phyloP scores from a whole-genome alignment of 1,140 invertebrate genomes.

The Drosophila saltans region DNA sequence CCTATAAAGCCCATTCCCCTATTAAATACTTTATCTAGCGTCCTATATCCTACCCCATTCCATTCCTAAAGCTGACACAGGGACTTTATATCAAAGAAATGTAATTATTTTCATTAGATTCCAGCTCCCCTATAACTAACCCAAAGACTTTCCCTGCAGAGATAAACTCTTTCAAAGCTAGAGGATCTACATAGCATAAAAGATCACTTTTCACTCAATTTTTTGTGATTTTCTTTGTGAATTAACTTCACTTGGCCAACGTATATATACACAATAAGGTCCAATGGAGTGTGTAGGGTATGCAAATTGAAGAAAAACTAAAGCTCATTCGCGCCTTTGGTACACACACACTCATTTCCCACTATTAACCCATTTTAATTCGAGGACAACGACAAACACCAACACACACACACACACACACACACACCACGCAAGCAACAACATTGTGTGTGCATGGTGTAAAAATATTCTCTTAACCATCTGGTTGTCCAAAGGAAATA shows the following conservation, averaged over 20 bases:
- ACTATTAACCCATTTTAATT: slow-evolving; percentile 73
- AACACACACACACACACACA: neutral
- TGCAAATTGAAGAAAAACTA: slow-evolving; percentile 19
- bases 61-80: too few relatives aligned
- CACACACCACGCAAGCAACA: neutral
- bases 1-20: neutral
- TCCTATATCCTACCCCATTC: too few relatives aligned
- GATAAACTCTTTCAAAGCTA: too few relatives aligned
- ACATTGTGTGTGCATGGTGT: slow-evolving; percentile 52
- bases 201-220: too few relatives aligned
- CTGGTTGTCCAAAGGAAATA: slow-evolving; percentile 34
- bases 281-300: neutral
- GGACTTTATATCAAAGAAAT: too few relatives aligned
- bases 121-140: too few relatives aligned
- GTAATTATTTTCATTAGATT: too few relatives aligned
- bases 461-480: slow-evolving; percentile 52
- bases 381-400: neutral
- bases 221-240: too few relatives aligned
- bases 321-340: neutral
- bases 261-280: neutral
- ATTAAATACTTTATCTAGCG: too few relatives aligned
- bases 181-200: too few relatives aligned
- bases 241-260: too few relatives aligned
- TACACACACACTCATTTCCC: slow-evolving; percentile 60
- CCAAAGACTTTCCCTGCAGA: too few relatives aligned